Conservation (phyloP, 2,113 vertebrate species). For the Columba janthina region DNA sequence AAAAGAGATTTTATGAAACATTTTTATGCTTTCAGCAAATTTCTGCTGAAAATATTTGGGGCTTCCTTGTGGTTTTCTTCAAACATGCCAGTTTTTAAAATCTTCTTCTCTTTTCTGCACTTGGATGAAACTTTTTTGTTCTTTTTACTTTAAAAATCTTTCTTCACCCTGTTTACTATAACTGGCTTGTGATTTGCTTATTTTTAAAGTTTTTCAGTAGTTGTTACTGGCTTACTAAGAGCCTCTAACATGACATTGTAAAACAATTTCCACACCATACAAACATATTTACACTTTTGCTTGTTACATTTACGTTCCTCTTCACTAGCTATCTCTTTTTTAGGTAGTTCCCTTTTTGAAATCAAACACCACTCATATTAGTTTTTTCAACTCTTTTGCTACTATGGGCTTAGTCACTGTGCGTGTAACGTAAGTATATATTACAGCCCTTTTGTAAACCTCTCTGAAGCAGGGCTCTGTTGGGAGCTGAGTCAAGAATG, state of each 20-base stretch:
- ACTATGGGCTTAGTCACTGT: neutral
- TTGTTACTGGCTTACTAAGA: neutral
- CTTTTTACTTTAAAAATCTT: neutral
- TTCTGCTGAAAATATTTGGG: conserved; percentile 25
- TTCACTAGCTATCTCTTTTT: neutral
- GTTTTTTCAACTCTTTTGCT: neutral
- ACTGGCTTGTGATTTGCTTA: neutral
- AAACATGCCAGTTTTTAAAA: neutral
- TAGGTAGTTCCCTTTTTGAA: neutral
- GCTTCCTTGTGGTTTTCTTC: neutral
- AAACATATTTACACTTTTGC: neutral
- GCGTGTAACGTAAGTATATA: neutral
- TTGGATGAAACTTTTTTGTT: neutral
- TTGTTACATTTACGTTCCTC: neutral
- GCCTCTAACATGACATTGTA: neutral
- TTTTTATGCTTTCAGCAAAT: conserved; percentile 33
- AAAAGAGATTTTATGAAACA: neutral
- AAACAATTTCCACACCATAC: neutral
- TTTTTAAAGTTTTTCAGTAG: neutral
- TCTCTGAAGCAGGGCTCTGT: neutral
- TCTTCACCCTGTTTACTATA: neutral
- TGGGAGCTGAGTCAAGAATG: neutral
- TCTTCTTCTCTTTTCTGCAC: neutral
- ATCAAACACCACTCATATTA: neutral
- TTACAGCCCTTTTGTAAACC: neutral